Evolutionary conservation across 2,113 vertebrate species (phyloP), one percentile per base, ranked within the genome.

Genomic region (Rhabdomys dilectus): DNA sequence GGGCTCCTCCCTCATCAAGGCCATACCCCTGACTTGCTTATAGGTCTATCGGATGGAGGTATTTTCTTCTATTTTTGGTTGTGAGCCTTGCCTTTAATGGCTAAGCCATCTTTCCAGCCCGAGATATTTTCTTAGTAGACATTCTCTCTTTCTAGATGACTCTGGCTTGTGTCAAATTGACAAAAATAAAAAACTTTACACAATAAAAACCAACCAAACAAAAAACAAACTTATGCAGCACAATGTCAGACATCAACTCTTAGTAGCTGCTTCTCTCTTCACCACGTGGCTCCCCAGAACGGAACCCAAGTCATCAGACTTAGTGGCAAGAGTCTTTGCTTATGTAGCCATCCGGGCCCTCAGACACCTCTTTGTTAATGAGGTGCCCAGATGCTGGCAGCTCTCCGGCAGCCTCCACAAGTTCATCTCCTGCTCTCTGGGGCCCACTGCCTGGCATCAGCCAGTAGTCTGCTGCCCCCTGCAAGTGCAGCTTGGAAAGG

Each of bases 401-500:
- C 22, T 42, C 21, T 45, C 39, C 29, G 26, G 73, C 22, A 76
- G 2, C 16, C 15, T 48, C 29, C 26, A 78, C 45, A 53, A 51
- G 48, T 78, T 53, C 29, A 22, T 21, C 31, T 48, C 19, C 29
- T 29, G 1, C 0, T 29, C 39, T 9, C 42, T 15, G 45, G 29
- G 64, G 3, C 3, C 31, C 45, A 39, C 13, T 42, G 45, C 22
- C 31, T 11, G 48, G 73, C 45, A 75, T 9, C 21, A 51, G 51
- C 22, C 80, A 15, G 68, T 39, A 8, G 1, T 76, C 68, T 96
- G 88, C 78, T 96, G 68, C 68, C 93, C 62, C 75, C 93, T 95
- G 39, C 85, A 80, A 96, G 80, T 26, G 21, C 21, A 16, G 21
- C 5, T 21, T 15, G 56, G 75, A 60, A 92, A 53, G n/a, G 39